These are phyloP conservation scores for Ardeotis arabs DNA, from an alignment of 2,113 vertebrate genomes.

Conservation along the genomic window DNA sequence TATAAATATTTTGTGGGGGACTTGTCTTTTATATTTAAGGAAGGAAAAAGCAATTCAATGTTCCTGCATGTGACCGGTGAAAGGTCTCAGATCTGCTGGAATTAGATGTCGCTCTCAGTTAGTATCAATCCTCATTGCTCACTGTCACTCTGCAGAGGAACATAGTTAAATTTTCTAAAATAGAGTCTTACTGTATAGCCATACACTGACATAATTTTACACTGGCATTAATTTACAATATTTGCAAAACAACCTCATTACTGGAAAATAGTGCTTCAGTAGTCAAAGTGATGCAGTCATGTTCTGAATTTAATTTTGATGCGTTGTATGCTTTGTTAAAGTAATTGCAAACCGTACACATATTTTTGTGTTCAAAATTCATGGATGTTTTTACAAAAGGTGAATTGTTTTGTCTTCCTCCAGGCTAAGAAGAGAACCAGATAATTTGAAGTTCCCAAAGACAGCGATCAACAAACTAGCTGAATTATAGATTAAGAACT, in stretches of 20 bases:
- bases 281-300: not conserved
- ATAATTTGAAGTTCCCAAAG: not conserved
- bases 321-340: not conserved
- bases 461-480: not conserved
- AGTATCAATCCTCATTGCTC: not conserved
- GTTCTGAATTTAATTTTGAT: not conserved
- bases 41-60: not conserved
- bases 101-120: not conserved
- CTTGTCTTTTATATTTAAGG: not conserved
- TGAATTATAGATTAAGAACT: not conserved
- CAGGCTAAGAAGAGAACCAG: not conserved
- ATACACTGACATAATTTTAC: not conserved
- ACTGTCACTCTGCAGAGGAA: not conserved
- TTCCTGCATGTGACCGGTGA: not conserved
- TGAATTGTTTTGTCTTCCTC: not conserved
- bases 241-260: not conserved
- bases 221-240: not conserved
- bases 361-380: not conserved
- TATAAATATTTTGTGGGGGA: not conserved
- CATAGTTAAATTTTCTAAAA: not conserved
- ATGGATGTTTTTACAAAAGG: not conserved
- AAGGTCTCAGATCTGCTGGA: not conserved
- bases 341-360: accelerated
- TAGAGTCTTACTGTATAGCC: not conserved
- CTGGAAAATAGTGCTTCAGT: not conserved